Evolutionary conservation across 1,140 invertebrate genomes (phyloP), one percentile per base, ranked within the genome.

Genomic region (Scaptomyza montana): DNA sequence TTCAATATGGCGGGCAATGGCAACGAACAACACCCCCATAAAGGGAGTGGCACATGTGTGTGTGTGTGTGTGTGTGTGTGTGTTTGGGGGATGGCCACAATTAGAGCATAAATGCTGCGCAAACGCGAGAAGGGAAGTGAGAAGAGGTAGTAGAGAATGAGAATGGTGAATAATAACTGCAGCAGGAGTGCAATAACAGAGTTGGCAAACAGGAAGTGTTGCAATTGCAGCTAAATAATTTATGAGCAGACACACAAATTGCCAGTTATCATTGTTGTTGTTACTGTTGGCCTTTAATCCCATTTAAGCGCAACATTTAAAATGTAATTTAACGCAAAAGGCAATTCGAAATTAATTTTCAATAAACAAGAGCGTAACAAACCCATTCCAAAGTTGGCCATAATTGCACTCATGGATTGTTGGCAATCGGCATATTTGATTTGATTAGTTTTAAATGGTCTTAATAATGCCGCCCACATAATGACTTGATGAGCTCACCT

Each of bases 361-460:
- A 55, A 86, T 77, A 81, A 78, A 70, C 80, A 74, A 78, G 55
- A 54, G 39, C 68, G 28, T 39, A 25, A 12, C 43, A 30, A 9
- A 46, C 45, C 56, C 45, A 46, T 21, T 4, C 21, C 74, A 2
- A 70, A 54, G 65, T 10, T 61, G 56, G 33, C 54, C 66, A 63
- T 63, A 74, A 65, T 62, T 56, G 28, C 19, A 36, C 28, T 28
- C 47, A 16, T 39, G 43, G 43, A 51, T 61, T 49, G 21, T 53
- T 36, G 59, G 62, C 68, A 73, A 61, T 73, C 72, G 64, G 84
- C 78, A 89, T 80, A 84, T 80, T 84, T 84, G 73, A 89, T 84
- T 89, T 89, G 84, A 89, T 89, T 89, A 84, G 76, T 80, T 89
- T 89, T 84, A 89, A 89, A 84, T 89, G 78, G 76, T 86, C 78